Evolutionary conservation across 30 jellyfish, hydroid and myxozoan genomes (phyloP).

Genomic region (Hydractinia echinata): DNA sequence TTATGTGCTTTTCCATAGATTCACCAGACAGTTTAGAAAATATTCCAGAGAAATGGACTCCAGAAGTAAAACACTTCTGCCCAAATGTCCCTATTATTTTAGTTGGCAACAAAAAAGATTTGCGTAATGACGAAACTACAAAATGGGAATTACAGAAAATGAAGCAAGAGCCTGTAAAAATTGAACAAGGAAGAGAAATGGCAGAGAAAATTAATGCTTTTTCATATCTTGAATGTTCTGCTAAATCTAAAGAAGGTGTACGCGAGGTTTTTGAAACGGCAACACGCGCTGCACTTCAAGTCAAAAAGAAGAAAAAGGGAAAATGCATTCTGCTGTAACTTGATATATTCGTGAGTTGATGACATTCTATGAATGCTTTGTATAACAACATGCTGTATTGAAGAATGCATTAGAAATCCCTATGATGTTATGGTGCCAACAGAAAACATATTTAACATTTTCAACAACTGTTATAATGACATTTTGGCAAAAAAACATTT

Average conservation of each 20-base stretch:
- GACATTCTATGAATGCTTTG: background rate
- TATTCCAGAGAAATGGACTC: constrained; percentile 99
- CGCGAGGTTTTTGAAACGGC: constrained; percentile 99
- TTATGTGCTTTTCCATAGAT: constrained; percentile 96
- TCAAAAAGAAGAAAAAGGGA: constrained; percentile 73
- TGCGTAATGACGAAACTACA: constrained; percentile 90
- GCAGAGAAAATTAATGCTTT: constrained; percentile 91
- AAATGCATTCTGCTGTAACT: constrained; percentile 64
- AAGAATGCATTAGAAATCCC: background rate
- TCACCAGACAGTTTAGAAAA: constrained; percentile 97
- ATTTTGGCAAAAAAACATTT: no score
- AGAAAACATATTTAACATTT: no score
- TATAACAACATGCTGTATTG: background rate
- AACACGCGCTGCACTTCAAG: constrained; percentile 98
- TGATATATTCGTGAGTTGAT: background rate
- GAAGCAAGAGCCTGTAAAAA: constrained; percentile 97
- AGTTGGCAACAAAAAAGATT: constrained; percentile 97
- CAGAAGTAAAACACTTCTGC: constrained; percentile 99
- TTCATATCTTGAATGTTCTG: constrained; percentile 95
- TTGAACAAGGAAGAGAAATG: constrained; percentile 89
- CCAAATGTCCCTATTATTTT: constrained; percentile 98
- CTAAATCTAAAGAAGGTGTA: constrained; percentile 95
- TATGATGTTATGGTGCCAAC: background rate
- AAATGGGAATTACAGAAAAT: constrained; percentile 74
- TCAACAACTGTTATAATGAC: no score